Base-by-base conservation (phyloP, 2,113 vertebrate genomes). In the Microcebus griseorufus region DNA sequence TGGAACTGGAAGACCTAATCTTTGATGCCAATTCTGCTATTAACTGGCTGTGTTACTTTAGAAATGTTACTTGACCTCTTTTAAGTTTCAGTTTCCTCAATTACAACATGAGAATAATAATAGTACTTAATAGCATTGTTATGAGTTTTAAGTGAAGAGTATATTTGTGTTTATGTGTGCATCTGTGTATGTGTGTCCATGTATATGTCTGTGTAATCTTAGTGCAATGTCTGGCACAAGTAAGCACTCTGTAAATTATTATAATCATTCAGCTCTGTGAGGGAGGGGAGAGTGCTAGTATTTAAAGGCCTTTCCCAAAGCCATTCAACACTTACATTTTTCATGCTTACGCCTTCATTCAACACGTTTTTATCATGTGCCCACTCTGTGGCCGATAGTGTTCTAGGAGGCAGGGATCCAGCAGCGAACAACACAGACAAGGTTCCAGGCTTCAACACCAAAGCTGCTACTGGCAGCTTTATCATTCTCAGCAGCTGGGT, bases 401-500 rank as follows among this genome's bases (percentile, higher is more conserved):
- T 42, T 93, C 42, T 42, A 55, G 64, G 42, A 93, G 86, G 82
- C 95, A 97, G 89, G 62, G 45, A 93, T 34, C 82, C 95, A 89
- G 45, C 85, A 84, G 86, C 9, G 89, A 97, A 79, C 79, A 85
- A 87, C 73, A 93, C 48, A 93, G 85, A 88, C 20, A 34, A 72
- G 58, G 6, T 67, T 95, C 87, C 89, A 48, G 4, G 45, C 64
- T 76, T 91, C 42, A 5, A 51, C 64, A 94, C 67, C 83, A 96
- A 93, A 84, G 45, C 92, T 76, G 64, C 89, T 81, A 8, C 89
- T 94, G 95, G 93, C 89, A 94, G 55, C 83, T 65, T 76, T 92
- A 80, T 65, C 23, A 0, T 86, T 92, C 96, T 96, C 72, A 75
- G 80, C 92, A 95, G 95, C 93, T 97, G 96, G 64, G 64, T 67